Evolutionary conservation across 2,113 vertebrate genomes (phyloP).

Genomic region (Parotia lawesii): DNA sequence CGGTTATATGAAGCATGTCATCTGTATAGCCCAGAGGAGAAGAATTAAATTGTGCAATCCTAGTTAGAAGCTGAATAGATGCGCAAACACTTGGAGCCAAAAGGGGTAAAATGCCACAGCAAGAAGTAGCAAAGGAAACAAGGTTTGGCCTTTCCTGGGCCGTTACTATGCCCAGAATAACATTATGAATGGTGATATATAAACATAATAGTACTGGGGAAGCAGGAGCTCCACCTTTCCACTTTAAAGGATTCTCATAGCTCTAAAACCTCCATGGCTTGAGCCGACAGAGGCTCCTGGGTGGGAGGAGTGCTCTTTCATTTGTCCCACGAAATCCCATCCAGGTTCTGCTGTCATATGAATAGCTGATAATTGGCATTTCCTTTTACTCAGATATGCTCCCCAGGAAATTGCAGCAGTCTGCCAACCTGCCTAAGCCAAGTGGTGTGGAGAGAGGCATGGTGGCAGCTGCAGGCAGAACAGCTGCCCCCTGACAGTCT

Average conservation of each 20-base stretch:
- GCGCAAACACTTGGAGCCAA: neutral
- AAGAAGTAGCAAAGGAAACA: neutral
- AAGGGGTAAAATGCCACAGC: neutral
- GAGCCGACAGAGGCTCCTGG: neutral
- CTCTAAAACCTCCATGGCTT: neutral
- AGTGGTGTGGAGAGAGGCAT: accelerated
- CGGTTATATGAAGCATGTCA: slow-evolving; percentile 57
- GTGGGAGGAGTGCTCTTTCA: neutral
- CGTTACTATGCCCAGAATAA: neutral
- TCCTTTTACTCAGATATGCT: neutral
- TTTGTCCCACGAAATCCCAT: slow-evolving; percentile 11
- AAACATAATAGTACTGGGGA: neutral
- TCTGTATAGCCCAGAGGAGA: slow-evolving; percentile 56
- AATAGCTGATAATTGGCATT: slow-evolving; percentile 33
- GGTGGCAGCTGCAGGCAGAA: neutral
- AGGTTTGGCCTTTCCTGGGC: neutral
- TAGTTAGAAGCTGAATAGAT: slow-evolving; percentile 63
- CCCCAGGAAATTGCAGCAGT: neutral
- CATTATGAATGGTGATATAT: neutral
- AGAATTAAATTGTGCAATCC: slow-evolving; percentile 48
- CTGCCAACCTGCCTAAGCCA: neutral
- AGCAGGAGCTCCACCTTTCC: neutral
- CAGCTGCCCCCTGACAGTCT: neutral
- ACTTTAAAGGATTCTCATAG: neutral
- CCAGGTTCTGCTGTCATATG: neutral